A percentile compares a stretch with the other conserved stretches of the same genome.
phyloP scores from a whole-genome alignment of 1,140 invertebrate species.

The Harpegnathos saltator region DNA sequence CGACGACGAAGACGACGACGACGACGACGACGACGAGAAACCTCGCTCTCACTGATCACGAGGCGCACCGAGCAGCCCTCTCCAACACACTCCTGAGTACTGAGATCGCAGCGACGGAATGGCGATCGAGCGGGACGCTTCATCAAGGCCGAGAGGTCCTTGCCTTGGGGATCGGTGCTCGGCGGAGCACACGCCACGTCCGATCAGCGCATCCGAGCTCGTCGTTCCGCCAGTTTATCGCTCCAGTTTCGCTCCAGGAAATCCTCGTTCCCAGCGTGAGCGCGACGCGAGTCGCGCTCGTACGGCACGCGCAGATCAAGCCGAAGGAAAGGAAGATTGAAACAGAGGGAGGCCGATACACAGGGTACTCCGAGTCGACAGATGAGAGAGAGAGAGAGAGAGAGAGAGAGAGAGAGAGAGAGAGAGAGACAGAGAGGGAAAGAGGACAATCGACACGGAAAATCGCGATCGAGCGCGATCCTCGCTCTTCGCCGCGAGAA shows the following conservation, averaged over 20 bases:
- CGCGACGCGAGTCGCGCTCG: neutral
- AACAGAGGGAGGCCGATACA: neutral
- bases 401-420: no score
- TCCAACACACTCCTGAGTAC: constrained; percentile 24
- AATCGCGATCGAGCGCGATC: neutral
- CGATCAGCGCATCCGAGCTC: neutral
- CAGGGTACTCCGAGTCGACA: neutral
- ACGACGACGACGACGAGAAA: no score
- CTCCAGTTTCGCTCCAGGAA: neutral
- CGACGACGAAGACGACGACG: no score
- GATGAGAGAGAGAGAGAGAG: no score
- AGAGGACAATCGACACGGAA: neutral
- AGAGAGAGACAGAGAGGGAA: no score
- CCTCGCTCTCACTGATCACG: constrained; percentile 42
- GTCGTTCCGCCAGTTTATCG: neutral
- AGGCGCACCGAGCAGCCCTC: neutral
- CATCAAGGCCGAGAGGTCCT: constrained; percentile 10
- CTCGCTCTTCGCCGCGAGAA: neutral
- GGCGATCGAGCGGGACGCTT: constrained; percentile 1
- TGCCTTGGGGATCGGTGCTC: neutral
- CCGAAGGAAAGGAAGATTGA: neutral
- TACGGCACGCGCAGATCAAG: no score
- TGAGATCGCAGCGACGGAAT: neutral
- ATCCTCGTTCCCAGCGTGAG: neutral
- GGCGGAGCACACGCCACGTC: neutral